A percentile compares a stretch with the other conserved stretches of the same genome.
These are phyloP conservation scores for Uropetala carovei DNA, from an alignment of 2,888 invertebrate species.

Conservation along the genomic window DNA sequence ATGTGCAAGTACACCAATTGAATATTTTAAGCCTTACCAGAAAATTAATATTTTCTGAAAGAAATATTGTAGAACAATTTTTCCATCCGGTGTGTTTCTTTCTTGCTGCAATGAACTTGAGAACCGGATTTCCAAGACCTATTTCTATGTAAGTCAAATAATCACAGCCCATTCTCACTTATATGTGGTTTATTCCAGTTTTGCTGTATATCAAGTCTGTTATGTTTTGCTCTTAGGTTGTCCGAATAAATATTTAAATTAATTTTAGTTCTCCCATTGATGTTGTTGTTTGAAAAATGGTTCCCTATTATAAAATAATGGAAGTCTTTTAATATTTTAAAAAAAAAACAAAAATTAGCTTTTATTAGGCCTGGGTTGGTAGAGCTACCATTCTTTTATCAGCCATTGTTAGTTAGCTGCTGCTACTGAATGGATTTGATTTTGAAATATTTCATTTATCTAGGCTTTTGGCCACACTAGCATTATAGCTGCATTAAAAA, in stretches of 20 bases:
- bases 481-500: background rate
- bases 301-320: background rate
- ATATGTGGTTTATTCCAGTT: constrained; percentile 49
- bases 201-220: constrained; percentile 31
- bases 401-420: background rate
- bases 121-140: constrained; percentile 64
- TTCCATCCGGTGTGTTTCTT: constrained; percentile 64
- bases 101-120: constrained; percentile 64
- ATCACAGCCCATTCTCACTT: constrained; percentile 55
- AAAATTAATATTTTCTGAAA: constrained; percentile 23
- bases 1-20: background rate
- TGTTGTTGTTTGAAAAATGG: background rate
- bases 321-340: constrained; percentile 16
- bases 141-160: constrained; percentile 58
- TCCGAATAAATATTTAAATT: constrained; percentile 15
- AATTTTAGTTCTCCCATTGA: background rate
- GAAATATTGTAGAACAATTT: constrained; percentile 57
- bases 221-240: constrained; percentile 62
- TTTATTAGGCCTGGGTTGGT: constrained; percentile 37
- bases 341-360: background rate
- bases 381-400: constrained; percentile 33
- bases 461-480: constrained; percentile 36
- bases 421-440: background rate
- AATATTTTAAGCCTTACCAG: background rate
- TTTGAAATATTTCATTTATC: background rate